phyloP scores from a whole-genome alignment of 2,888 invertebrate genomes.

The Miltochrista miniata region DNA sequence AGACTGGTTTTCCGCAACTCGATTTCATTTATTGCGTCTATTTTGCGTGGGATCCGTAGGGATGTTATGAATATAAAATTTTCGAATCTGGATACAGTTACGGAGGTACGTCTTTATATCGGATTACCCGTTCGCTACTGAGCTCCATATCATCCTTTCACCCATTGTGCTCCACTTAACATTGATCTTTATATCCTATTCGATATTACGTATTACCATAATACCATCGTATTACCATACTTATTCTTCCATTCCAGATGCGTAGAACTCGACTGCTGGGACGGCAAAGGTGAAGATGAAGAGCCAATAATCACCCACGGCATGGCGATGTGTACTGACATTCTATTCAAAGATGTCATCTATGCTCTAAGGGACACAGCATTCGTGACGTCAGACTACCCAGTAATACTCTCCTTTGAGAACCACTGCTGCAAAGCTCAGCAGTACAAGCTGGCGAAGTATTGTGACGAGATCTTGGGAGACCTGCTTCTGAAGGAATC shows the following conservation, averaged over 20 bases:
- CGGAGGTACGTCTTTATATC: too few species aligned
- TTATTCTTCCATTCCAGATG: conserved; percentile 84
- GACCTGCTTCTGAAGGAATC: conserved; percentile 96
- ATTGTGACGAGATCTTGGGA: conserved; percentile 98
- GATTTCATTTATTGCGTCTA: too few species aligned
- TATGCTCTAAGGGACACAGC: conserved; percentile 98
- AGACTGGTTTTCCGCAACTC: too few species aligned
- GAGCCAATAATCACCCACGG: conserved; percentile 99
- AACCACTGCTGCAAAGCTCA: conserved; percentile 99
- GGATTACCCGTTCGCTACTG: too few species aligned
- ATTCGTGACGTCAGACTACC: conserved; percentile 98
- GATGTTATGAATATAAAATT: too few species aligned
- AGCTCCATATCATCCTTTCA: too few species aligned
- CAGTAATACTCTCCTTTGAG: conserved; percentile 98
- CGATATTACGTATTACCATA: too few species aligned
- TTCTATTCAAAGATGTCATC: conserved; percentile 98
- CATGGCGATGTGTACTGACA: conserved; percentile 99
- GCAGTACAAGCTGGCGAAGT: conserved; percentile 99
- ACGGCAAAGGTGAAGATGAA: conserved; percentile 98
- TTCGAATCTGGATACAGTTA: too few species aligned
- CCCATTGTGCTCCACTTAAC: too few species aligned
- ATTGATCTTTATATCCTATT: too few species aligned
- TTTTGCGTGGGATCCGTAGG: too few species aligned
- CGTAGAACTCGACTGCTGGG: conserved; percentile 99
- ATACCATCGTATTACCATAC: too few species aligned